Conservation (phyloP, 2,888 invertebrate genomes). For the Ischnura elegans region DNA sequence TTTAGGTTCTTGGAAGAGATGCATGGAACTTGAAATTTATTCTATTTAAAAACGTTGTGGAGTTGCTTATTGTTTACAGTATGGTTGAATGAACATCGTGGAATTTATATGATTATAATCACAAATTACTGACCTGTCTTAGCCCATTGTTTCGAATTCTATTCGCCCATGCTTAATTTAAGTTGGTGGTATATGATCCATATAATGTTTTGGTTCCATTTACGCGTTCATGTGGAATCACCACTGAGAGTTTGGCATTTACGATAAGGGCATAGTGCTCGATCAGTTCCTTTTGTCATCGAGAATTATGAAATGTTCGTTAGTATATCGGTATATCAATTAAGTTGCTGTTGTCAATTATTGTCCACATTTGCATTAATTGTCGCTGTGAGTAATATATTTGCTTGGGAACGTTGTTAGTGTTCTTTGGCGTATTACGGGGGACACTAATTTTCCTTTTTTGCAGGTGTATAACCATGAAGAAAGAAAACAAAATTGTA, state of each 20-base stretch:
- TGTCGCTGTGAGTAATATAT: too few species aligned
- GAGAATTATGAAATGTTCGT: too few species aligned
- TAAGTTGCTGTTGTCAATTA: neutral
- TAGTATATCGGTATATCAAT: too few species aligned
- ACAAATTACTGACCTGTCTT: neutral
- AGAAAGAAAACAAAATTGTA: neutral
- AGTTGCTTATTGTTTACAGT: too few species aligned
- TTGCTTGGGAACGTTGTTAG: too few species aligned
- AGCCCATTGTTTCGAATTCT: neutral
- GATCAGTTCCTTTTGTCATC: too few species aligned
- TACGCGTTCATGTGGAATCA: too few species aligned
- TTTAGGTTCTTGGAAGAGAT: neutral
- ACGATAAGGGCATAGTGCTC: too few species aligned
- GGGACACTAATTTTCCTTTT: neutral
- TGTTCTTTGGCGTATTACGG: neutral
- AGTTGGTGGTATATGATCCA: neutral
- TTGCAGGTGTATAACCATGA: constrained; percentile 13
- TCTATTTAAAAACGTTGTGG: too few species aligned
- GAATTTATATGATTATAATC: neutral
- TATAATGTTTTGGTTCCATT: neutral
- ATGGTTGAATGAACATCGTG: neutral
- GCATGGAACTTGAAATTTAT: neutral
- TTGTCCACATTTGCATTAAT: neutral
- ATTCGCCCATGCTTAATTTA: neutral
- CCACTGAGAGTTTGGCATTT: too few species aligned